A percentile compares a stretch with the other conserved stretches of the same genome.
Conservation (phyloP, 2,113 vertebrate genomes). For the Leucoraja erinaceus region DNA sequence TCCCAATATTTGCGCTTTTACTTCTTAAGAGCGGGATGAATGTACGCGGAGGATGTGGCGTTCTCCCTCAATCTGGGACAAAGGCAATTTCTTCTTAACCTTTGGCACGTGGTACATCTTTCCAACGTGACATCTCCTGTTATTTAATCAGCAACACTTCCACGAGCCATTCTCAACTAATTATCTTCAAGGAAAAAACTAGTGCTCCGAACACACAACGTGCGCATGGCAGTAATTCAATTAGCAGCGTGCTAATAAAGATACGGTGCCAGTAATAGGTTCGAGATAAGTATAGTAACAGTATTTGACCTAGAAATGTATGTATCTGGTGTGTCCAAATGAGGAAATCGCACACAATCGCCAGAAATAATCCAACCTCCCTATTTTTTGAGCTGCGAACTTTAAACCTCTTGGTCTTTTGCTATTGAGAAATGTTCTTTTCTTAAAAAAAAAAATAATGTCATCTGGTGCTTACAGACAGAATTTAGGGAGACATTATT, state of each 20-base stretch:
- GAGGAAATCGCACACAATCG: too few relatives aligned
- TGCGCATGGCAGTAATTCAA: constrained; percentile 27
- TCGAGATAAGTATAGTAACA: constrained; percentile 34
- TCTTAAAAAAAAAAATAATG: not conserved
- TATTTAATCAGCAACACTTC: not conserved
- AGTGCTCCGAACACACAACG: constrained; percentile 1
- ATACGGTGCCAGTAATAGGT: constrained; percentile 19
- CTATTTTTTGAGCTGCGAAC: not conserved
- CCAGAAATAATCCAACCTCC: not conserved
- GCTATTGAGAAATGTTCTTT: not conserved
- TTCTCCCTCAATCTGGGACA: not conserved
- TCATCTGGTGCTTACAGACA: not conserved
- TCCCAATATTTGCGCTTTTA: not conserved
- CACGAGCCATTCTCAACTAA: constrained; percentile 23
- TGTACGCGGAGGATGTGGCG: not conserved
- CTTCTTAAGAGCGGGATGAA: not conserved
- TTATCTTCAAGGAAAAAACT: constrained; percentile 31
- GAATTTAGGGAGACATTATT: not conserved
- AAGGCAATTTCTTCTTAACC: constrained; percentile 23
- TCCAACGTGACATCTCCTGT: constrained; percentile 32
- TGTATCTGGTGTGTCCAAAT: not conserved
- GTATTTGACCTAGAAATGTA: constrained; percentile 31
- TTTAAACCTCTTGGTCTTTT: not conserved
- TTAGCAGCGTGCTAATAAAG: constrained; percentile 31
- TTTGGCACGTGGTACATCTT: not conserved